Conservation (phyloP, 2,888 invertebrate genomes). For the Ischnus inquisitorius region DNA sequence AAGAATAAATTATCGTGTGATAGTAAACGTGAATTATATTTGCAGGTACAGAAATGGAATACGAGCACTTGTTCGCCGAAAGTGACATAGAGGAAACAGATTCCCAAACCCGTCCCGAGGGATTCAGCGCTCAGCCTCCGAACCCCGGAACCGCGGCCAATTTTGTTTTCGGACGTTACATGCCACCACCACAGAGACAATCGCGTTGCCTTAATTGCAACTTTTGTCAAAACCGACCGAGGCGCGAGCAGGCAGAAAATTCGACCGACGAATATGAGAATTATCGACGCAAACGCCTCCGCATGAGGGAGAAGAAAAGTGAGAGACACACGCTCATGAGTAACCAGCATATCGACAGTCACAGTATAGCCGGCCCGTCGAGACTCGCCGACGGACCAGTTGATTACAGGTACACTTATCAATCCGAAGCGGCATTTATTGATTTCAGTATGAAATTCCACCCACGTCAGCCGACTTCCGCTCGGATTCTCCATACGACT, state of each 20-base stretch:
- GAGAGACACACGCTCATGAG: conserved; percentile 71
- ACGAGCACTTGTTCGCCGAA: conserved; percentile 89
- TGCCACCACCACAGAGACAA: conserved; percentile 72
- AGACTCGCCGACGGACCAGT: conserved; percentile 79
- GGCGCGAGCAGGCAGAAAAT: conserved; percentile 67
- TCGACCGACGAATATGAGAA: conserved; percentile 70
- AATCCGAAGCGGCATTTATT: neutral
- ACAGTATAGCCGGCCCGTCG: conserved; percentile 81
- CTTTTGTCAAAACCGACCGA: conserved; percentile 76
- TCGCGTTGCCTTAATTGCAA: conserved; percentile 74
- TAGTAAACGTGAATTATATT: conserved; percentile 59
- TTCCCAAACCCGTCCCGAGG: conserved; percentile 77
- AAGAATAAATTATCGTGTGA: conserved; percentile 9
- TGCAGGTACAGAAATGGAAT: conserved; percentile 88
- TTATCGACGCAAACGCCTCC: conserved; percentile 74
- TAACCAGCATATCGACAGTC: conserved; percentile 74
- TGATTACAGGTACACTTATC: conserved; percentile 78
- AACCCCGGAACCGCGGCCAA: conserved; percentile 71
- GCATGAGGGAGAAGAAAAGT: conserved; percentile 74
- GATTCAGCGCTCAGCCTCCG: conserved; percentile 75
- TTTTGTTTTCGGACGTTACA: conserved; percentile 76
- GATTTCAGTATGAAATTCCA: conserved; percentile 28
- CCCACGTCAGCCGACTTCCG: neutral
- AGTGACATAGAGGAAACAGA: conserved; percentile 88
- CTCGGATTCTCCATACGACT: conserved; percentile 9